A percentile compares a stretch with the other conserved stretches of the same genome.
phyloP scores from a whole-genome alignment of 2,888 invertebrate species.

The Oegoconia quadripuncta region DNA sequence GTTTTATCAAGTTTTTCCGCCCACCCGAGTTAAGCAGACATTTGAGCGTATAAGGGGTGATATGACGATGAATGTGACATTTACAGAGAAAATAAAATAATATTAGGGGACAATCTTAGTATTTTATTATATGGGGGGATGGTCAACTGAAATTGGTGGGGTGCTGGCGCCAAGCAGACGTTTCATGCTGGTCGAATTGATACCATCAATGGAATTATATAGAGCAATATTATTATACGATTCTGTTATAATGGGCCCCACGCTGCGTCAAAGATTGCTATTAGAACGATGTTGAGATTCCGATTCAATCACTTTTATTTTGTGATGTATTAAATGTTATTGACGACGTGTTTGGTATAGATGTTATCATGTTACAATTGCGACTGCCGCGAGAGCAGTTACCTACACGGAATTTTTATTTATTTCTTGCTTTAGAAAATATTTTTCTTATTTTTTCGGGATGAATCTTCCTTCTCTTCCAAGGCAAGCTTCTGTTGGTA shows the following conservation, averaged over 20 bases:
- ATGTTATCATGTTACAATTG: too few species aligned
- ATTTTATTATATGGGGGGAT: conserved; percentile 45
- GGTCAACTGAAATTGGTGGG: conserved; percentile 41
- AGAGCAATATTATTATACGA: conserved; percentile 20
- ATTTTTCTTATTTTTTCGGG: too few species aligned
- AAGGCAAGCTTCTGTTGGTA: too few species aligned
- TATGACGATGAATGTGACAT: conserved; percentile 29
- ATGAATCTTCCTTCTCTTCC: too few species aligned
- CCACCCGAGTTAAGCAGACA: conserved; percentile 35
- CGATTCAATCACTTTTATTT: conserved; percentile 1
- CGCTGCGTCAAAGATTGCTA: conserved; percentile 25
- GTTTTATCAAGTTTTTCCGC: conserved; percentile 57
- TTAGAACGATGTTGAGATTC: not conserved
- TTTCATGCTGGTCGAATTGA: conserved; percentile 31
- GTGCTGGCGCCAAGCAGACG: conserved; percentile 54
- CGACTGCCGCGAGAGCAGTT: too few species aligned
- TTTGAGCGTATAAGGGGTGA: conserved; percentile 9
- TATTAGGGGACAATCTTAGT: conserved; percentile 38
- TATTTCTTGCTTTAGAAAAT: too few species aligned
- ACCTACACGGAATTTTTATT: too few species aligned
- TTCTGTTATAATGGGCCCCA: conserved; percentile 26
- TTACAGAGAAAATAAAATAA: conserved; percentile 47
- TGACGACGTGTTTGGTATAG: too few species aligned
- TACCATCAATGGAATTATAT: conserved; percentile 28
- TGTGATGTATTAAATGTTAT: too few species aligned